These are phyloP conservation scores for Hippocampus kuda DNA, from an alignment of 2,797 vertebrate species.

Conservation along the genomic window DNA sequence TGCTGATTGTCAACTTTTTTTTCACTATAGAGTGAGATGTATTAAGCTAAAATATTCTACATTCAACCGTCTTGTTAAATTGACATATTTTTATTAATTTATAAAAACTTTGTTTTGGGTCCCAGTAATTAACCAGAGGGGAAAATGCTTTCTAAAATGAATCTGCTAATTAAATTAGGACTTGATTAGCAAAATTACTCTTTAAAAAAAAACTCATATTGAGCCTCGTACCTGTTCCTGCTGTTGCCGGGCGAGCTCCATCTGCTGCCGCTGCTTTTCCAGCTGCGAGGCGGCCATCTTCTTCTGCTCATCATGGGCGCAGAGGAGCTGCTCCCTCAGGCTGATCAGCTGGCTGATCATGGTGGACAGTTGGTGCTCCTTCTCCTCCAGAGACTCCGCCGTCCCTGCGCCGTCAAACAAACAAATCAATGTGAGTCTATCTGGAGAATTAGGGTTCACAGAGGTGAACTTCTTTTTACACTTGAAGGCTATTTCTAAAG, in stretches of 20 bases:
- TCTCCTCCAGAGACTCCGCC: conserved; percentile 87
- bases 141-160: no score
- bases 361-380: conserved; percentile 85
- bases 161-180: no score
- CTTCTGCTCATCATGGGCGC: conserved; percentile 88
- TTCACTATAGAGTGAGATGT: no score
- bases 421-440: neutral
- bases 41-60: no score
- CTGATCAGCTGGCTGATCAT: conserved; percentile 94
- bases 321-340: conserved; percentile 88
- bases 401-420: conserved; percentile 66
- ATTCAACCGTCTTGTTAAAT: no score
- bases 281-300: conserved; percentile 91
- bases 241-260: conserved; percentile 92
- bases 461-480: neutral
- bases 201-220: neutral
- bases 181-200: no score
- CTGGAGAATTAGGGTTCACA: neutral
- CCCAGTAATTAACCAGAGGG: no score
- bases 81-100: no score
- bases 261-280: conserved; percentile 92
- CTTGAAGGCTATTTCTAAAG: neutral
- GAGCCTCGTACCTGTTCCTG: conserved; percentile 78
- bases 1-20: no score
- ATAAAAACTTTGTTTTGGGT: no score